A percentile compares a stretch with the other conserved stretches of the same genome.
These are phyloP conservation scores for Napeogenes inachia DNA, from an alignment of 2,888 invertebrate genomes.

Conservation along the genomic window DNA sequence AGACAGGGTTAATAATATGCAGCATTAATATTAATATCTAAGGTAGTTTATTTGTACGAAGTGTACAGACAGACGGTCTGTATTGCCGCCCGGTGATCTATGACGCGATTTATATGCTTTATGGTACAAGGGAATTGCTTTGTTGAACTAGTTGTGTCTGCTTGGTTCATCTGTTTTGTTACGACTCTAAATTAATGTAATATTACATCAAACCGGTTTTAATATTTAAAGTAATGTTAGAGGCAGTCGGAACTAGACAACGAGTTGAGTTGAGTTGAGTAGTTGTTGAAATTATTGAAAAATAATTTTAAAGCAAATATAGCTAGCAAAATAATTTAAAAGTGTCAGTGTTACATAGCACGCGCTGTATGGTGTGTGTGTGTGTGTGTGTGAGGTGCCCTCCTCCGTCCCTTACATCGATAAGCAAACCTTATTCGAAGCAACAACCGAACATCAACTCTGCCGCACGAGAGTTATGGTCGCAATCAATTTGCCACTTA, in stretches of 20 bases:
- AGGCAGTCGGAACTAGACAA: too few relatives aligned
- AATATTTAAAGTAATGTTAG: too few relatives aligned
- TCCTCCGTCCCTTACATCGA: conserved; percentile 12
- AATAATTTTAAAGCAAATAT: too few relatives aligned
- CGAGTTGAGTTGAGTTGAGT: too few relatives aligned
- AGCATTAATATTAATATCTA: conserved; percentile 41
- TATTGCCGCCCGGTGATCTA: conserved; percentile 30
- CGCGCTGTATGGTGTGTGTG: too few relatives aligned
- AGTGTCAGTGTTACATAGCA: too few relatives aligned
- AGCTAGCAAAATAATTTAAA: too few relatives aligned
- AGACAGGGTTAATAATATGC: conserved; percentile 34
- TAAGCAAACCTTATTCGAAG: conserved; percentile 15
- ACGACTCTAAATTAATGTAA: too few relatives aligned
- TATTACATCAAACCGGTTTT: too few relatives aligned
- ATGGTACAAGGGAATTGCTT: conserved; percentile 23
- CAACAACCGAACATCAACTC: conserved; percentile 26
- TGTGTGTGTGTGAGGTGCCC: too few relatives aligned
- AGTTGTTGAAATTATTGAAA: too few relatives aligned
- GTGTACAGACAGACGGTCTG: conserved; percentile 19
- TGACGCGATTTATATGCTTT: conserved; percentile 26
- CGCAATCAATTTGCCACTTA: conserved; percentile 25
- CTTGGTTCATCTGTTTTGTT: background rate
- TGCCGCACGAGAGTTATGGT: conserved; percentile 23
- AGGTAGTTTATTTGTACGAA: conserved; percentile 34
- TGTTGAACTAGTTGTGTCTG: background rate